Evolutionary conservation across 2,888 invertebrate species (phyloP), one percentile per base, ranked within the genome.

Genomic region (Lysandra coridon): DNA sequence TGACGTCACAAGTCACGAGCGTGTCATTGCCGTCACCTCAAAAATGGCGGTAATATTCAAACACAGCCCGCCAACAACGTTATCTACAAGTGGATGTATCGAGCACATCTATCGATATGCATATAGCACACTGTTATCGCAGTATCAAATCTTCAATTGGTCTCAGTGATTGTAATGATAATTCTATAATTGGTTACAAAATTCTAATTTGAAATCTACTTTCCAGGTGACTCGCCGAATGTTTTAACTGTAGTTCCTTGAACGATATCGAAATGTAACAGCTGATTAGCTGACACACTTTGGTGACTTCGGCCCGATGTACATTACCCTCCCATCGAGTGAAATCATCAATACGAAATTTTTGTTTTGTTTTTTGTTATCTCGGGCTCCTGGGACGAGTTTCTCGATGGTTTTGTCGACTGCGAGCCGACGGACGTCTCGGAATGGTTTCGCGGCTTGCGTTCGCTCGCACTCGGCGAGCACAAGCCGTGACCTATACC

Each of bases 151-250:
- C 86, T 84, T 86, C 84, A 85, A 93, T 94, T 92, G 92, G 93
- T 91, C 87, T 86, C 87, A 87, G 91, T 86, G 91, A 92, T 93
- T 92, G 93, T 86, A 82, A 84, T 53, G 53, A 53, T 87, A 84
- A 85, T 85, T 85, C 83, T 86, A 81, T 88, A 87, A 93, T 93
- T 94, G 93, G 93, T 92, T 87, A 92, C 93, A 91, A 94, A 94
- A 92, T 92, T 94, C 94, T 94, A 94, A 94, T 94, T 92, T 92
- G 91, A 92, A 89, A 89, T 94, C 94, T 94, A 94, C 90, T 94
- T 94, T 94, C 86, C 94, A 94, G 94, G 94, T 94, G 92, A 91
- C 88, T 92, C 94, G 94, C 89, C 93, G 94, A 93, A 86, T 89
- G 88, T 92, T 93, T 69, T 93, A 92, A 92, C 92, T 92, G 92